These are phyloP conservation scores for Myiopsitta monachus DNA, from an alignment of 2,113 vertebrate species.

Conservation along the genomic window DNA sequence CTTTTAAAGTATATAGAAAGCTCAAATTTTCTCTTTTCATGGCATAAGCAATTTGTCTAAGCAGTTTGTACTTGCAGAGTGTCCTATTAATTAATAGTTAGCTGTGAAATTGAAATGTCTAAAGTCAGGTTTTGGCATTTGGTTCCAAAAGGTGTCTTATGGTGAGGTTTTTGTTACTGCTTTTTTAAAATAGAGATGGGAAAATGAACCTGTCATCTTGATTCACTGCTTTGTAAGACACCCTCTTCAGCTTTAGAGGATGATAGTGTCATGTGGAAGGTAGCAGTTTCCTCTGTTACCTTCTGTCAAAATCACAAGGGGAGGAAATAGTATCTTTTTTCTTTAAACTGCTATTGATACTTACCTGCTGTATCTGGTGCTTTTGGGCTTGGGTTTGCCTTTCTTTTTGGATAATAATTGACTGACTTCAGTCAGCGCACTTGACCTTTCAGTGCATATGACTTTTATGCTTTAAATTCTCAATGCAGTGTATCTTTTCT, in stretches of 20 bases:
- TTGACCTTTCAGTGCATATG: background rate
- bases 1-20: background rate
- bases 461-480: background rate
- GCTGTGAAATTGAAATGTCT: background rate
- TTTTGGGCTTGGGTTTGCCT: background rate
- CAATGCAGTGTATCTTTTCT: background rate
- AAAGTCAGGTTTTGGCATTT: background rate
- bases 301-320: background rate
- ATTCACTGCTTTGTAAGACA: background rate
- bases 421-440: background rate
- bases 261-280: background rate
- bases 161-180: background rate
- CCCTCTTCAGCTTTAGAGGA: background rate
- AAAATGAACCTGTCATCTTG: background rate
- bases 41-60: background rate
- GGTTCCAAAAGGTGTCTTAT: background rate
- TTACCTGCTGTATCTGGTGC: background rate
- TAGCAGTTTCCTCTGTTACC: background rate
- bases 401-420: background rate
- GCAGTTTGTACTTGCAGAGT: background rate
- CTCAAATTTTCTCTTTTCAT: background rate
- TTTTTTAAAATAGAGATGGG: background rate
- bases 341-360: background rate
- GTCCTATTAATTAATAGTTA: background rate
- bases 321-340: background rate